Evolutionary conservation across 2,797 vertebrate species (phyloP).

Genomic region (Rhincodon typus): DNA sequence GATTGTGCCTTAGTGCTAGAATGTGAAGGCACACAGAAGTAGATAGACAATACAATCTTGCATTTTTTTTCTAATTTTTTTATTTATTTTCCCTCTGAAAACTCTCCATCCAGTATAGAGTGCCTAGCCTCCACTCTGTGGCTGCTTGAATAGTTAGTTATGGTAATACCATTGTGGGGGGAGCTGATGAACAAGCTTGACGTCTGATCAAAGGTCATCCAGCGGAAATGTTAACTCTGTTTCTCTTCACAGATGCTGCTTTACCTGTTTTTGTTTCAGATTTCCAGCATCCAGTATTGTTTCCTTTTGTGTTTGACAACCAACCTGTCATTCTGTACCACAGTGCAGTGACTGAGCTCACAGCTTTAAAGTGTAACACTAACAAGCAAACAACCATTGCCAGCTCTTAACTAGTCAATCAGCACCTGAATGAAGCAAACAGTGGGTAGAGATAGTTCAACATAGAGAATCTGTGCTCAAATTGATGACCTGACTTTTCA

Average conservation of each 20-base stretch:
- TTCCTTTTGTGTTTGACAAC: neutral
- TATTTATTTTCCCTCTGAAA: neutral
- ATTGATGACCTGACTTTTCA: neutral
- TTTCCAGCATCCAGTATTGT: neutral
- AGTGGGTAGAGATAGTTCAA: neutral
- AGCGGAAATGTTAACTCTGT: neutral
- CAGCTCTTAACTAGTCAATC: neutral
- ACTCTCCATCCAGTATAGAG: neutral
- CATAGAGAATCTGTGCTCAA: neutral
- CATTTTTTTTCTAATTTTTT: neutral
- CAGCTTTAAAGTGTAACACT: no score
- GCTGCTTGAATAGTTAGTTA: neutral
- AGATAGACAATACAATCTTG: neutral
- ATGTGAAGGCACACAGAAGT: neutral
- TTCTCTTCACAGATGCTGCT: neutral
- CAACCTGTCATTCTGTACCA: neutral
- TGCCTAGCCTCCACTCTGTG: neutral
- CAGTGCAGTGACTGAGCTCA: neutral
- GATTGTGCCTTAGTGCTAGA: neutral
- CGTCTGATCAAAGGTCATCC: neutral
- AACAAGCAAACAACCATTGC: neutral
- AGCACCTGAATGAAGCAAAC: neutral
- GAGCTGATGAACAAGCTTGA: neutral
- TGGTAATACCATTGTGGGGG: neutral
- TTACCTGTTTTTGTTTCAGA: neutral